phyloP scores from a whole-genome alignment of 2,888 invertebrate genomes.

The Leuctra nigra region DNA sequence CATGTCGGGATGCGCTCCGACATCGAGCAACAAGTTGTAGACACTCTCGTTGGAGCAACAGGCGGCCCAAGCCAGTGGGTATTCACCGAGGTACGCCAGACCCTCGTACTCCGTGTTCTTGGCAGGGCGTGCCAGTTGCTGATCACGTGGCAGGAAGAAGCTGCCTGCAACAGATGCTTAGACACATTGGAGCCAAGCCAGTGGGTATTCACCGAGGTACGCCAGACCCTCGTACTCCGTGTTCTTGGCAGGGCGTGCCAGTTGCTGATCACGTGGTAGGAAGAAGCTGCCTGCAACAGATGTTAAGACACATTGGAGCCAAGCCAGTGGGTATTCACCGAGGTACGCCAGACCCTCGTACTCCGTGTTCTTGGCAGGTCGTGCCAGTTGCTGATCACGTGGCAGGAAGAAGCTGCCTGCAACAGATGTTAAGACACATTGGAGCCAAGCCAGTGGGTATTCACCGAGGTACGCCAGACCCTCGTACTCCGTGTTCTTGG shows the following conservation, averaged over 20 bases:
- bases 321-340: slow-evolving; percentile 94
- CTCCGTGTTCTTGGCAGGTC: slow-evolving; percentile 75
- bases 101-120: slow-evolving; percentile 92
- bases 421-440: slow-evolving; percentile 86
- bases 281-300: slow-evolving; percentile 81
- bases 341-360: slow-evolving; percentile 96
- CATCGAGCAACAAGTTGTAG: slow-evolving; percentile 88
- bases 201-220: slow-evolving; percentile 93
- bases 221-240: slow-evolving; percentile 96
- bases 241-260: slow-evolving; percentile 63
- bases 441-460: slow-evolving; percentile 95
- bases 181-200: slow-evolving; percentile 97
- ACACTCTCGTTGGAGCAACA: slow-evolving; percentile 96
- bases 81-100: slow-evolving; percentile 94
- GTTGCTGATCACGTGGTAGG: slow-evolving; percentile 89
- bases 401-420: slow-evolving; percentile 88
- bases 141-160: slow-evolving; percentile 93
- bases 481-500: slow-evolving; percentile 86
- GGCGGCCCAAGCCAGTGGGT: slow-evolving; percentile 95
- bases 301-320: slow-evolving; percentile 97
- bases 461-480: slow-evolving; percentile 96
- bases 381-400: slow-evolving; percentile 80
- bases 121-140: slow-evolving; percentile 70
- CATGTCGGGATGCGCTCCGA: slow-evolving; percentile 91
- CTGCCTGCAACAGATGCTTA: slow-evolving; percentile 67